These are phyloP conservation scores for Drosophila gunungcola DNA, from an alignment of 1,140 invertebrate species.

Conservation along the genomic window DNA sequence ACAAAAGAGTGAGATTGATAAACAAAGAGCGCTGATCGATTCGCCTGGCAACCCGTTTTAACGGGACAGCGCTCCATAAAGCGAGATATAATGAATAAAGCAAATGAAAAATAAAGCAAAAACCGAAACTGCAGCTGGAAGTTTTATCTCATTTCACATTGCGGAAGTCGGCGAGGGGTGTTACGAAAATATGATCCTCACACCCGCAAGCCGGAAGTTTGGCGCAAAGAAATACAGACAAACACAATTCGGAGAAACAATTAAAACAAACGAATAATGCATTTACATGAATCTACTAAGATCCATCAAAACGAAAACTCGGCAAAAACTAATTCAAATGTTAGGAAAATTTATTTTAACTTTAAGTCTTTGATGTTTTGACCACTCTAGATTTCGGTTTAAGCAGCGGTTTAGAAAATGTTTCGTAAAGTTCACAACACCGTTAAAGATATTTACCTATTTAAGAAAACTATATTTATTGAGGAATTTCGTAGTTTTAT, in stretches of 20 bases:
- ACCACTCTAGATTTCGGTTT: no score
- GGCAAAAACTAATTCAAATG: no score
- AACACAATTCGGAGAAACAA: constrained; percentile 7
- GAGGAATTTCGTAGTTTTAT: no score
- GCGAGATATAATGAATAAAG: neutral
- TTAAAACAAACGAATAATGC: constrained; percentile 25
- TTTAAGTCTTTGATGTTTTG: no score
- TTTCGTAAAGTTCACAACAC: no score
- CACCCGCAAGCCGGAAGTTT: constrained; percentile 40
- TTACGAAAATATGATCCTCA: constrained; percentile 31
- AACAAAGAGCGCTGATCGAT: constrained; percentile 31
- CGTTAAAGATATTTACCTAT: no score
- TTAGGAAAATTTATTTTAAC: no score
- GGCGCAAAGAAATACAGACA: constrained; percentile 6
- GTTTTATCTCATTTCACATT: constrained; percentile 32
- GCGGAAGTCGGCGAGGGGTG: constrained; percentile 42
- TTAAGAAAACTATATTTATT: no score
- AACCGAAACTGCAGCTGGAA: constrained; percentile 28
- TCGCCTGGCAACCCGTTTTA: constrained; percentile 21
- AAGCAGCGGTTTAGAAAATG: no score
- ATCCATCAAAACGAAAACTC: no score
- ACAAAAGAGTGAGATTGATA: constrained; percentile 33
- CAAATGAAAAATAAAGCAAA: constrained; percentile 19
- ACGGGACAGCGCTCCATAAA: constrained; percentile 25
- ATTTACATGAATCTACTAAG: neutral